A percentile compares a stretch with the other conserved stretches of the same genome.
phyloP scores from a whole-genome alignment of 2,888 invertebrate species.

The Bimastos eiseni region DNA sequence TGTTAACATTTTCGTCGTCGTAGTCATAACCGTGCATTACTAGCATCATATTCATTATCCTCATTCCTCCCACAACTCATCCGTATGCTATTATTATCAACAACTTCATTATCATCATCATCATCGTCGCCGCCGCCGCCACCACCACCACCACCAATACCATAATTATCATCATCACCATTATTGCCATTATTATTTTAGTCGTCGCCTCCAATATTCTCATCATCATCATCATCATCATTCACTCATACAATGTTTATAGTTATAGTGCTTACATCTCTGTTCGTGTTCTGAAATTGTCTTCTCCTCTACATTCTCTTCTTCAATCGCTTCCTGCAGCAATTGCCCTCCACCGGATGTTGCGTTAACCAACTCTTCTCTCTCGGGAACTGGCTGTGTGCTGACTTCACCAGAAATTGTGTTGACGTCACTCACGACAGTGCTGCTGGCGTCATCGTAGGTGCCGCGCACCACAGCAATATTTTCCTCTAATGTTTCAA shows the following conservation, averaged over 20 bases:
- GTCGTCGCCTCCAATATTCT: too few species aligned
- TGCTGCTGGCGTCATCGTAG: neutral
- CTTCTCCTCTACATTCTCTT: neutral
- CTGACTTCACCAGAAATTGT: neutral
- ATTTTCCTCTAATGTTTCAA: conserved; percentile 3
- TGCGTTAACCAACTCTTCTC: neutral
- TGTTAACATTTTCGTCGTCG: too few species aligned
- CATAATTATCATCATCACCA: neutral
- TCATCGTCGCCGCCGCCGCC: too few species aligned
- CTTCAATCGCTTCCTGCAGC: neutral
- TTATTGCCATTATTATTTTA: neutral
- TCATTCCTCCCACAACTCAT: too few species aligned
- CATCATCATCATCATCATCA: neutral
- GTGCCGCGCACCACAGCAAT: neutral
- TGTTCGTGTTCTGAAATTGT: neutral
- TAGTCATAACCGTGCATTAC: too few species aligned
- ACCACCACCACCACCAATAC: too few species aligned
- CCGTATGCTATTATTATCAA: too few species aligned
- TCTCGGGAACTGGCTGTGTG: neutral
- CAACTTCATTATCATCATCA: too few species aligned
- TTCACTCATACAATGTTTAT: too few species aligned
- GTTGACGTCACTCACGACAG: neutral
- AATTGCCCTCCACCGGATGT: neutral
- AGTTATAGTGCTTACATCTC: neutral
- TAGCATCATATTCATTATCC: too few species aligned